Percentiles rank a stretch among this genome's conserved stretches.
phyloP scores from a whole-genome alignment of 2,888 invertebrate genomes.

The Dasypogon diadema region DNA sequence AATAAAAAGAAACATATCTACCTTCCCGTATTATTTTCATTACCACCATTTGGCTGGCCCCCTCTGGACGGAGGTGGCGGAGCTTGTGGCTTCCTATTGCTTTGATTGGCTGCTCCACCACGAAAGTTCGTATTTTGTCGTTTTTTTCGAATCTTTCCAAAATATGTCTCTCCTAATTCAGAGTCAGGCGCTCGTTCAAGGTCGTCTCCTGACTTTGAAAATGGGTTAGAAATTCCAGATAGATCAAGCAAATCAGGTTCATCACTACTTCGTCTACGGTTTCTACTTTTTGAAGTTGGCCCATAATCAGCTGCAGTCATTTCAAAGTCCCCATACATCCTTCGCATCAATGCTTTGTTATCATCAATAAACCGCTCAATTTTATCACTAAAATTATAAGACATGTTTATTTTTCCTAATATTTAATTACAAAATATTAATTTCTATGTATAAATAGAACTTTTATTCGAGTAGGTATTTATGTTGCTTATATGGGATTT shows the following conservation, averaged over 20 bases:
- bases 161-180: constrained; percentile 70
- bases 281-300: constrained; percentile 67
- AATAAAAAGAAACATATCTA: no score
- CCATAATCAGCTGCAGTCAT: constrained; percentile 73
- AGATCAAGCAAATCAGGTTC: constrained; percentile 67
- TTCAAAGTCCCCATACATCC: constrained; percentile 93
- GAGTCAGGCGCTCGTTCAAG: constrained; percentile 66
- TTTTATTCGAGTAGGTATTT: no score
- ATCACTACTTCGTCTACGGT: constrained; percentile 67
- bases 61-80: constrained; percentile 32
- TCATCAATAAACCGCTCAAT: constrained; percentile 94
- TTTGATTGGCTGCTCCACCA: constrained; percentile 67
- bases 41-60: constrained; percentile 48
- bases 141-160: constrained; percentile 71
- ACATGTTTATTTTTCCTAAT: no score
- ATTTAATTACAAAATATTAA: no score
- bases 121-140: constrained; percentile 69
- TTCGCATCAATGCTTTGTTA: constrained; percentile 91
- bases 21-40: constrained; percentile 61
- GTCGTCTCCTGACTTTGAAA: constrained; percentile 63
- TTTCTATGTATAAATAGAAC: no score
- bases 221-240: constrained; percentile 73
- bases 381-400: constrained; percentile 81
- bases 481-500: no score
- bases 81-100: constrained; percentile 68